Percentiles rank a stretch among this genome's conserved stretches.
Evolutionary conservation across 2,888 invertebrate genomes (phyloP).

Genomic region (Machimus atricapillus): DNA sequence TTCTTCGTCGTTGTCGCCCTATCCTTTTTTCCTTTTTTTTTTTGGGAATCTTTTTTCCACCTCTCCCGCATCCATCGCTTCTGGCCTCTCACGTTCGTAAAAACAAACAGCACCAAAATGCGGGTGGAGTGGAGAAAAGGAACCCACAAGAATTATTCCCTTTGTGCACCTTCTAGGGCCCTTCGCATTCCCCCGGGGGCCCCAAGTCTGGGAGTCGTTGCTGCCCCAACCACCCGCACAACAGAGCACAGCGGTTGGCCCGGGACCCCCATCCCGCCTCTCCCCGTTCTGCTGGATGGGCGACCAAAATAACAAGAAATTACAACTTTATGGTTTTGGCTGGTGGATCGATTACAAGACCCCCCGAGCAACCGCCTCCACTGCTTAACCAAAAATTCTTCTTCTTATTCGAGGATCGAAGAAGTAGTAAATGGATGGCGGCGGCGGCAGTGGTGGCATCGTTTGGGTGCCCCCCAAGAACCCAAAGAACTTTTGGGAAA

Average conservation of each 20-base stretch:
- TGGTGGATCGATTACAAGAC: slow-evolving; percentile 32
- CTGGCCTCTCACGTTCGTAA: neutral
- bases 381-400: neutral
- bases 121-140: neutral
- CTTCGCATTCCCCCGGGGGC: neutral
- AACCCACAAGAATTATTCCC: slow-evolving; percentile 18
- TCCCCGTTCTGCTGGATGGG: neutral
- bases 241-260: neutral
- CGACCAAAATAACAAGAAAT: slow-evolving; percentile 27
- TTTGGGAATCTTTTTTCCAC: neutral
- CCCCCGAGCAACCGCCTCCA: neutral
- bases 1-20: neutral
- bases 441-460: neutral
- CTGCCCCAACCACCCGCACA: neutral
- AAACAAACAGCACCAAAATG: neutral
- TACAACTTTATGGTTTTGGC: slow-evolving; percentile 36
- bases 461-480: slow-evolving; percentile 13
- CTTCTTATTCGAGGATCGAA: slow-evolving; percentile 1
- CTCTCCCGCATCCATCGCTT: neutral
- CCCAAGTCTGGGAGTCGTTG: neutral
- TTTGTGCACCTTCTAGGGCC: neutral
- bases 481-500: slow-evolving; percentile 9
- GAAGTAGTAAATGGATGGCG: slow-evolving; percentile 6
- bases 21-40: neutral
- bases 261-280: neutral